These are phyloP conservation scores for Rhinella marina DNA, from an alignment of 2,797 vertebrate genomes.

Conservation along the genomic window DNA sequence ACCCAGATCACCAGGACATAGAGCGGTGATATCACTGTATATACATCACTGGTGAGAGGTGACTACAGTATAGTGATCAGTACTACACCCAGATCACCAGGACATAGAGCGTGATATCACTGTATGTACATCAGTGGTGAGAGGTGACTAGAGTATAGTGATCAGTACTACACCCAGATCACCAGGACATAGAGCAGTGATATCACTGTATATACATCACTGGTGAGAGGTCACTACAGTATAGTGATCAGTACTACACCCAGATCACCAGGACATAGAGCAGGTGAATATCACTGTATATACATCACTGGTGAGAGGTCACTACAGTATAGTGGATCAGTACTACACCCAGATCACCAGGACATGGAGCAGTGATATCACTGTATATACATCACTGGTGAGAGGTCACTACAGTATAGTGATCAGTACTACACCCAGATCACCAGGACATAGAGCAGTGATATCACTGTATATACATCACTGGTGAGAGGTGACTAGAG, in stretches of 20 bases:
- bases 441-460: neutral
- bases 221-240: slow-evolving; percentile 2
- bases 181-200: slow-evolving; percentile 13
- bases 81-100: neutral
- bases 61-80: neutral
- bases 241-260: neutral
- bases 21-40: slow-evolving; percentile 15
- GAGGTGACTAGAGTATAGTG: neutral
- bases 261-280: neutral
- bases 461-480: slow-evolving; percentile 19
- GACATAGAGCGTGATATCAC: neutral
- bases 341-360: neutral
- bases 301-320: slow-evolving; percentile 4
- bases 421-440: neutral
- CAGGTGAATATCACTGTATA: neutral
- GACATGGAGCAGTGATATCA: neutral
- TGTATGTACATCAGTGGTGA: slow-evolving; percentile 7
- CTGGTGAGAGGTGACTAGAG: neutral
- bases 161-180: neutral
- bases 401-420: neutral
- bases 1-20: neutral
- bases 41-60: neutral
- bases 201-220: slow-evolving; percentile 29
- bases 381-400: slow-evolving; percentile 5
- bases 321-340: neutral